Evolutionary conservation across 2,888 invertebrate species (phyloP).

Genomic region (Thymelicus acteon): DNA sequence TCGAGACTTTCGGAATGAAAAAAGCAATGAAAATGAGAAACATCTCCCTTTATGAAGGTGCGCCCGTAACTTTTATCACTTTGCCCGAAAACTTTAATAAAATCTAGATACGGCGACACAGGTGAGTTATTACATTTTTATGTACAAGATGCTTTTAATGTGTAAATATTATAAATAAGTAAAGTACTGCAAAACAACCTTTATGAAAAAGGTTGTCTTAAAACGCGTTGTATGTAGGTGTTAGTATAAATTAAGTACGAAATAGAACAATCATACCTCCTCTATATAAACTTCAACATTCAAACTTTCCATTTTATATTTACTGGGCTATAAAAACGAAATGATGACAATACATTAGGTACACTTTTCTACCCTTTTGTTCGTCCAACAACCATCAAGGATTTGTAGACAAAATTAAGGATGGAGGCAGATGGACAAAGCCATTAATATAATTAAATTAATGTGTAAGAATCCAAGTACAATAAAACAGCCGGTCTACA

Average conservation of each 20-base stretch:
- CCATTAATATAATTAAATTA: constrained; percentile 74
- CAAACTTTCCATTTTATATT: no score
- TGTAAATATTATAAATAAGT: constrained; percentile 45
- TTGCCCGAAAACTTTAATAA: constrained; percentile 77
- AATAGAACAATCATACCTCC: no score
- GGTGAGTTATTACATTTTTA: constrained; percentile 74
- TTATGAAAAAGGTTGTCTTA: no score
- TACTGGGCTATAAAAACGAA: no score
- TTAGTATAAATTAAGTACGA: no score
- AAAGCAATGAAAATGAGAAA: constrained; percentile 67
- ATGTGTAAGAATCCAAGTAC: constrained; percentile 60
- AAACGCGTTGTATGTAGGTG: no score
- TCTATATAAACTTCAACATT: no score
- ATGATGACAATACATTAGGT: no score
- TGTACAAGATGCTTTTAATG: constrained; percentile 68
- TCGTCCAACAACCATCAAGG: background rate
- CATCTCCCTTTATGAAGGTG: constrained; percentile 56
- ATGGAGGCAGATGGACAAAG: constrained; percentile 53
- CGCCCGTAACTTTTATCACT: constrained; percentile 77
- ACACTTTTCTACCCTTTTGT: no score
- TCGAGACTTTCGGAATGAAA: constrained; percentile 29
- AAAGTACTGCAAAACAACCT: background rate
- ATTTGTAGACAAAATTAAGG: constrained; percentile 42
- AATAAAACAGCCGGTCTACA: constrained; percentile 59
- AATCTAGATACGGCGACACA: constrained; percentile 61